Base-by-base conservation (phyloP, 1,140 invertebrate species). In the Eueides isabella region DNA sequence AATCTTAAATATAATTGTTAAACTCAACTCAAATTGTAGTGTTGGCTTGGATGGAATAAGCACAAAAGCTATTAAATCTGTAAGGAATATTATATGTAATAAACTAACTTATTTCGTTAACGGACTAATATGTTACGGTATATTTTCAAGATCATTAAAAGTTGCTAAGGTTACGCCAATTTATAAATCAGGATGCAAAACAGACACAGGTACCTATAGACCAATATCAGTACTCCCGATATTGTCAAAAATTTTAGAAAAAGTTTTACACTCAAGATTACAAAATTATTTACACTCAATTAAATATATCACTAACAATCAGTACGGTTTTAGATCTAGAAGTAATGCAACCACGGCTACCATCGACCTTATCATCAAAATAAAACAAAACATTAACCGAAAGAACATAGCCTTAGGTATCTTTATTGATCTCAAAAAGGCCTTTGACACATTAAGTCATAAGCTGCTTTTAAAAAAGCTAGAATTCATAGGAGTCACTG, bases 241-340 rank as follows among this genome's bases (percentile, higher is more conserved):
- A 48, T 69, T 69, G 30, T 61, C 67, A 31, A 69, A 69, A 48
- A 69, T 31, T 31, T 48, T 69, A 19, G 29, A 69, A 69, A 69
- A 48, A 61, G 26, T 55, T 16, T 61, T 69, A 30, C 44, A 33
- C 30, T 55, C 28, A 1, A 28, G 62, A n/a, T 30, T 64, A 30
- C 23, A 64, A 64, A 30, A 64, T 28, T 64, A 64, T 64, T n/a
- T 64, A 64, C 7, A 64, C 23, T 28, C 62, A 64, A 64, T 64
- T 64, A 29, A 64, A 64, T 30, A 7, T 64, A 64, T 28, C 23
- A 7, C 29, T 64, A n/a, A n/a, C n/a, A n/a, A n/a, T n/a, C n/a
- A n/a, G n/a, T n/a, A n/a, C n/a, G n/a, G n/a, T n/a, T n/a, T n/a
- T n/a, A n/a, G n/a, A n/a, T n/a, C n/a, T n/a, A n/a, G n/a, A n/a